These are phyloP conservation scores for Panopea generosa DNA, from an alignment of 2,888 invertebrate species.

Conservation along the genomic window DNA sequence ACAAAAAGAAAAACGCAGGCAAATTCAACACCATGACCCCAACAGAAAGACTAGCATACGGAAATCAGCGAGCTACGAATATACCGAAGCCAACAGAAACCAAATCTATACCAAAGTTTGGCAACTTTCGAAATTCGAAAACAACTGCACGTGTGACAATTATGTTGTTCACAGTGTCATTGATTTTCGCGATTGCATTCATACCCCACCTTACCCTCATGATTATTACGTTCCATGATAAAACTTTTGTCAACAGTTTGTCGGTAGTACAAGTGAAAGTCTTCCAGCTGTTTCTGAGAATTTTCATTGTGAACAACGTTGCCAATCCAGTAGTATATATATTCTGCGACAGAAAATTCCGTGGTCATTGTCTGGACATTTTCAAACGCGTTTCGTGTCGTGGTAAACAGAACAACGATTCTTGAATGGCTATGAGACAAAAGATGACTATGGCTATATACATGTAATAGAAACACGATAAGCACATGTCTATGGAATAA, in stretches of 20 bases:
- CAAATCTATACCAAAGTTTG: not conserved
- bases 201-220: slow-evolving; percentile 55
- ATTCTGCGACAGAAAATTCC: slow-evolving; percentile 58
- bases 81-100: not conserved
- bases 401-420: too few relatives aligned
- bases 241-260: slow-evolving; percentile 37
- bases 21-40: slow-evolving; percentile 6
- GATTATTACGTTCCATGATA: slow-evolving; percentile 25
- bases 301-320: slow-evolving; percentile 59
- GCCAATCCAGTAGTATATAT: slow-evolving; percentile 64
- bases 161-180: slow-evolving; percentile 57
- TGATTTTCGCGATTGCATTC: slow-evolving; percentile 48
- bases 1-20: not conserved
- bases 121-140: slow-evolving; percentile 8
- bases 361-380: slow-evolving; percentile 21
- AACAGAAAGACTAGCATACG: slow-evolving; percentile 14
- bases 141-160: slow-evolving; percentile 50
- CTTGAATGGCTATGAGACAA: too few relatives aligned
- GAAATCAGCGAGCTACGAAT: slow-evolving; percentile 1
- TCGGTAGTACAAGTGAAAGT: slow-evolving; percentile 22
- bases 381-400: not conserved
- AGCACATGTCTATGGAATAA: too few relatives aligned
- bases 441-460: too few relatives aligned
- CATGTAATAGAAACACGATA: too few relatives aligned
- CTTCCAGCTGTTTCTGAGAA: slow-evolving; percentile 56